Percentiles rank a stretch among this genome's conserved stretches.
These are phyloP conservation scores for Nipponacmea schrenckii DNA, from an alignment of 2,888 invertebrate species.

Conservation along the genomic window DNA sequence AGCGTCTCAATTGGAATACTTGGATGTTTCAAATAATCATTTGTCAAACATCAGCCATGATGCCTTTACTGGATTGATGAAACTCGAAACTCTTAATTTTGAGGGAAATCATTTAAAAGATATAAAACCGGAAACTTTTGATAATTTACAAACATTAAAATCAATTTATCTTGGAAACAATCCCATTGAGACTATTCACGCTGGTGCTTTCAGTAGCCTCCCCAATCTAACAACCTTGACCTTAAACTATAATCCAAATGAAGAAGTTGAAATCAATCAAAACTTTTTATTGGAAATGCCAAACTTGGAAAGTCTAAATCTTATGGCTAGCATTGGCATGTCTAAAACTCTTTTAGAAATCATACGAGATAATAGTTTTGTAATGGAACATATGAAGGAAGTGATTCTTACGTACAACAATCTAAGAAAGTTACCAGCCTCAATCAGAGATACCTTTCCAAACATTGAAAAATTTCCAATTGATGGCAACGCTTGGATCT, in stretches of 20 bases:
- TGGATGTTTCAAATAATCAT: conserved; percentile 51
- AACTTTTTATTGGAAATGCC: conserved; percentile 48
- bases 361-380: conserved; percentile 20
- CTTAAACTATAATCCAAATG: conserved; percentile 40
- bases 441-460: conserved; percentile 78
- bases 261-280: conserved; percentile 28
- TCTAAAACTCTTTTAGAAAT: conserved; percentile 38
- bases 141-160: conserved; percentile 41
- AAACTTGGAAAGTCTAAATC: conserved; percentile 39
- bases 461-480: conserved; percentile 77
- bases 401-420: conserved; percentile 77
- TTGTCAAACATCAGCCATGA: conserved; percentile 42
- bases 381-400: conserved; percentile 60
- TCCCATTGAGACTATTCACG: conserved; percentile 44
- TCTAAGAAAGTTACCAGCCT: conserved; percentile 76
- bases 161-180: conserved; percentile 50
- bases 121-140: conserved; percentile 44
- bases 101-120: conserved; percentile 44
- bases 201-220: conserved; percentile 41
- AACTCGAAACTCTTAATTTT: conserved; percentile 46
- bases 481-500: conserved; percentile 79
- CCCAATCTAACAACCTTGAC: conserved; percentile 41
- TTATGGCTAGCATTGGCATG: conserved; percentile 50
- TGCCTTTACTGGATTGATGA: conserved; percentile 42
- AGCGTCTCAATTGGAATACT: conserved; percentile 42